A percentile compares a stretch with the other conserved stretches of the same genome.
phyloP scores from a whole-genome alignment of 1,140 invertebrate species.

The Drosophila varians region DNA sequence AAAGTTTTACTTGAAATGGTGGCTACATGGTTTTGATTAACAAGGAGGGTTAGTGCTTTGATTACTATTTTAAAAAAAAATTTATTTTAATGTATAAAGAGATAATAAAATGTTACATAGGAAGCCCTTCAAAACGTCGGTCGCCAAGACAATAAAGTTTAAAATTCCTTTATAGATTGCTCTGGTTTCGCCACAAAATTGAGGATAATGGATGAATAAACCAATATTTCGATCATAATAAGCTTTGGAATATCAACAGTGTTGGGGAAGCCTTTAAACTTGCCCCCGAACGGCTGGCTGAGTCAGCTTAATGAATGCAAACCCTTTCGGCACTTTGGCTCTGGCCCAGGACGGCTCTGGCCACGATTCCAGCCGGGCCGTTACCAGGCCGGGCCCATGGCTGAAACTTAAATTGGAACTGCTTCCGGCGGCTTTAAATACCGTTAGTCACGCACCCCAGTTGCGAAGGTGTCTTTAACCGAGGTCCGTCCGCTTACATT shows the following conservation, averaged over 20 bases:
- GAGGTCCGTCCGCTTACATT: conserved; percentile 52
- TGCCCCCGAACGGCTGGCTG: conserved; percentile 26
- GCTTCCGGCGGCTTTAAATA: conserved; percentile 82
- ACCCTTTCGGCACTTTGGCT: conserved; percentile 10
- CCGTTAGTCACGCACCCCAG: conserved; percentile 77
- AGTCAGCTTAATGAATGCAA: conserved; percentile 75
- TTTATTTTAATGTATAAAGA: too few species aligned
- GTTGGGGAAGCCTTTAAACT: conserved; percentile 41
- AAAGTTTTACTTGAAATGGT: too few species aligned
- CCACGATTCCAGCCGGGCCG: conserved; percentile 1
- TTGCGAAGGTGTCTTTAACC: conserved; percentile 63
- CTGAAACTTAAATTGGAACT: conserved; percentile 83
- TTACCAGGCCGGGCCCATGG: conserved; percentile 39
- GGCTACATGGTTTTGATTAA: too few species aligned
- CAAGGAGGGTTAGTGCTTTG: too few species aligned
- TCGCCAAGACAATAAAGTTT: too few species aligned
- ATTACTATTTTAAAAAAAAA: too few species aligned
- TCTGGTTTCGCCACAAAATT: too few species aligned
- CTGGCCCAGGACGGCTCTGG: not conserved
- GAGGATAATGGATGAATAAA: not conserved
- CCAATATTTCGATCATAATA: not conserved
- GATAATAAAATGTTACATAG: too few species aligned
- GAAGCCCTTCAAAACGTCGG: too few species aligned
- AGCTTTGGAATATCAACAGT: conserved; percentile 9
- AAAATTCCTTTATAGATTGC: too few species aligned